Evolutionary conservation across 2,113 vertebrate species (phyloP), one percentile per base, ranked within the genome.

Genomic region (Dolichallabes microphthalmus): DNA sequence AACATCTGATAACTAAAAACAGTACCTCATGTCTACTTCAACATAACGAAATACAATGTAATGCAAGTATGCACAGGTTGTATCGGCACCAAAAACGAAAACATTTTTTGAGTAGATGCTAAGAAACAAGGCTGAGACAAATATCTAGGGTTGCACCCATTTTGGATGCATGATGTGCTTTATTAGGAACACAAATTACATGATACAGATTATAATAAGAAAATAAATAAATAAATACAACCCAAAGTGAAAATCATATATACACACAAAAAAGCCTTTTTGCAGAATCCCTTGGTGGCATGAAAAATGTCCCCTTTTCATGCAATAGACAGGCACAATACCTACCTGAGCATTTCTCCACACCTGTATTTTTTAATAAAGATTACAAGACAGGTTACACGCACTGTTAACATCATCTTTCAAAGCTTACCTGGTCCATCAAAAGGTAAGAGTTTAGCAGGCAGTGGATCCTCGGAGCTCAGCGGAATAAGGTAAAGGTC

Each of bases 401-500:
- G 39, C 30, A n/a, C n/a, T 55, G 82, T 20, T 27, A 73, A 11
- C 2, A 19, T 85, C 85, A 88, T 90, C 75, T 90, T 92, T 92
- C 88, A 86, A 91, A 75, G 92, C 97, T 97, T 97, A 99, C 98
- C 98, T 98, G 98, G 98, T 92, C 98, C 98, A 94, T 99, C 97
- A 93, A 99, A 99, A 66, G 98, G 98, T 92, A 99, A 94, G 50
- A 99, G 96, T 95, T 97, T 98, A 90, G 97, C 94, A 83, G 98
- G 98, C 91, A 99, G 94, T 27, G 98, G 97, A 88, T 99, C 98
- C 93, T 97, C 96, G 89, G 96, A 94, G 91, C 97, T 96, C 90
- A 99, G 92, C 22, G 98, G 98, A 88, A 99, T 99, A 92, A 99
- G 95, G 94, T 99, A 99, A 87, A 99, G 97, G 94, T 99, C 97